A percentile compares a stretch with the other conserved stretches of the same genome.
Conservation (phyloP, 2,113 vertebrate genomes). For the Silurus asotus region DNA sequence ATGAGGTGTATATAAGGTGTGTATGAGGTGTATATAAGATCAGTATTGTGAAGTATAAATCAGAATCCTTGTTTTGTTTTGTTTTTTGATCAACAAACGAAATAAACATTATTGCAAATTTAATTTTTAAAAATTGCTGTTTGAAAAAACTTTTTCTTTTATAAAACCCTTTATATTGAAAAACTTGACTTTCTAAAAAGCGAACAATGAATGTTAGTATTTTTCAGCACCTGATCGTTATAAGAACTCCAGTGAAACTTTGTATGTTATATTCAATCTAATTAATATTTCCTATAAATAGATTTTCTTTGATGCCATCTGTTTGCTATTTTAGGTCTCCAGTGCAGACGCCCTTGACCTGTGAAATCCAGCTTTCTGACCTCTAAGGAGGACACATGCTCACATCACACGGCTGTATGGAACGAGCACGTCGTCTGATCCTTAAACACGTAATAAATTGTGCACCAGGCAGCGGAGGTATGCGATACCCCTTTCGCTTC, state of each 20-base stretch:
- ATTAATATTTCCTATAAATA: not conserved
- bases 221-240: not conserved
- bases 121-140: too few relatives aligned
- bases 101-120: too few relatives aligned
- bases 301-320: not conserved
- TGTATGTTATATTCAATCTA: not conserved
- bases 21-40: too few relatives aligned
- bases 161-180: not conserved
- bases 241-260: not conserved
- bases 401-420: conserved; percentile 10
- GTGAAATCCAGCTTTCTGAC: conserved; percentile 30
- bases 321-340: not conserved
- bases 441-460: conserved; percentile 45
- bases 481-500: not conserved
- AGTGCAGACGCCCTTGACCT: not conserved
- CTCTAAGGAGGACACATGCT: conserved; percentile 33
- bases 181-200: not conserved
- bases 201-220: not conserved
- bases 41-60: too few relatives aligned
- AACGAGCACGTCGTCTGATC: conserved; percentile 10
- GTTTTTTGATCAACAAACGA: too few relatives aligned
- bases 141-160: too few relatives aligned
- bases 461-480: conserved; percentile 30
- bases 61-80: too few relatives aligned
- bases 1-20: too few relatives aligned